Percentiles rank a stretch among this genome's conserved stretches.
Evolutionary conservation across 2,888 invertebrate genomes (phyloP).

Genomic region (Thelaira solivaga): DNA sequence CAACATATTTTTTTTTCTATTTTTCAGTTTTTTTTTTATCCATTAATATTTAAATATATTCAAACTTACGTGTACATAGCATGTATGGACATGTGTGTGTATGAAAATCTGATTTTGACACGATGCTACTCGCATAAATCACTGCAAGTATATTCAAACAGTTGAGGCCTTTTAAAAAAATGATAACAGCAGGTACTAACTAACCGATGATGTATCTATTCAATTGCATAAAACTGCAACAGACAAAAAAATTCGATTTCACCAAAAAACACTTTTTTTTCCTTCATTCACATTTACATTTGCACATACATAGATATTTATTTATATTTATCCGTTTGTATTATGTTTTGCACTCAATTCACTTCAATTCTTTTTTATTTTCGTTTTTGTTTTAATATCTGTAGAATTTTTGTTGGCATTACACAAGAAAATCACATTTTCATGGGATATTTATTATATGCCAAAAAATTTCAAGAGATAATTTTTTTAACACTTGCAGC

Average conservation of each 20-base stretch:
- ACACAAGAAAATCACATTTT: slow-evolving; percentile 30
- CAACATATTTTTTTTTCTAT: too few relatives aligned
- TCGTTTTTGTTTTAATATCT: too few relatives aligned
- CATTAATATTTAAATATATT: slow-evolving; percentile 14
- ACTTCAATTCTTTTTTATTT: slow-evolving; percentile 2
- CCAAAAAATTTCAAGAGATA: neutral
- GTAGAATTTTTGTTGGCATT: slow-evolving; percentile 27
- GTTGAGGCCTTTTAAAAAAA: neutral
- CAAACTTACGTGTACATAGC: slow-evolving; percentile 39
- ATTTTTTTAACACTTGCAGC: neutral
- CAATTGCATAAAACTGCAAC: too few relatives aligned
- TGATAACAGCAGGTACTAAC: neutral
- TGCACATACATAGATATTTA: neutral
- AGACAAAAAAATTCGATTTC: too few relatives aligned
- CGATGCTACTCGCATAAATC: slow-evolving; percentile 1
- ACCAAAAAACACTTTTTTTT: slow-evolving; percentile 11
- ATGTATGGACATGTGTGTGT: too few relatives aligned
- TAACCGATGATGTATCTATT: slow-evolving; percentile 15
- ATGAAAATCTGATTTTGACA: slow-evolving; percentile 16
- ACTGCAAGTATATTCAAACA: neutral
- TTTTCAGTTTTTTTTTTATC: neutral
- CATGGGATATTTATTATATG: slow-evolving; percentile 30
- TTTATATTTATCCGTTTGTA: too few relatives aligned
- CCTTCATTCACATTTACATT: slow-evolving; percentile 3
- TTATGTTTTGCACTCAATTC: slow-evolving; percentile 21